phyloP scores from a whole-genome alignment of 2,888 invertebrate genomes.

The Melanchra persicariae region DNA sequence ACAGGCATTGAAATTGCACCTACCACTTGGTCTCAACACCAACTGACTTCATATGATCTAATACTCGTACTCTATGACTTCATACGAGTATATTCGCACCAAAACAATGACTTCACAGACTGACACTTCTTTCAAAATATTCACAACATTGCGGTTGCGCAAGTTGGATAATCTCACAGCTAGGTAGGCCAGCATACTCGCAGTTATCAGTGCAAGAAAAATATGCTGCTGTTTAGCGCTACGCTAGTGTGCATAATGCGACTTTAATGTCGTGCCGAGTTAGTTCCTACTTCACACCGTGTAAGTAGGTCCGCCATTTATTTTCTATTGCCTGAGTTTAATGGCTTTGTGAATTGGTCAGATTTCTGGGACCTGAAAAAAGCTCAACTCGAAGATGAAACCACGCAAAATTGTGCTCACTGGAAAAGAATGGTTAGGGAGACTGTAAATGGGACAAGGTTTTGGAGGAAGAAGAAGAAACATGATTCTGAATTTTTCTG shows the following conservation, averaged over 20 bases:
- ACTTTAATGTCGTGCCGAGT: conserved; percentile 6
- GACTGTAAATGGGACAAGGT: too few species aligned
- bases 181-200: background rate
- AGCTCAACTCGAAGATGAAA: too few species aligned
- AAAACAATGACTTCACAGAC: conserved; percentile 1
- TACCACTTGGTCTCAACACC: too few species aligned
- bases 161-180: conserved; percentile 8
- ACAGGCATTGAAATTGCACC: background rate
- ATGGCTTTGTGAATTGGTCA: background rate
- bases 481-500: too few species aligned
- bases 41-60: too few species aligned
- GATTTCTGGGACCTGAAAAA: too few species aligned
- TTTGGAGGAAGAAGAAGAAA: too few species aligned
- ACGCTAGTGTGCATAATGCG: background rate
- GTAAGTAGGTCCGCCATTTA: background rate
- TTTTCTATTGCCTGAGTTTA: background rate
- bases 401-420: too few species aligned
- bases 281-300: background rate
- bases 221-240: conserved; percentile 12
- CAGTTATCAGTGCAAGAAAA: conserved; percentile 43
- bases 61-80: too few species aligned
- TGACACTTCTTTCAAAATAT: background rate
- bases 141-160: conserved; percentile 29
- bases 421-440: too few species aligned
- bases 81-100: background rate